Percentiles rank a stretch among this genome's conserved stretches.
phyloP scores from a whole-genome alignment of 2,113 vertebrate species.

The Ochotona curzoniae region DNA sequence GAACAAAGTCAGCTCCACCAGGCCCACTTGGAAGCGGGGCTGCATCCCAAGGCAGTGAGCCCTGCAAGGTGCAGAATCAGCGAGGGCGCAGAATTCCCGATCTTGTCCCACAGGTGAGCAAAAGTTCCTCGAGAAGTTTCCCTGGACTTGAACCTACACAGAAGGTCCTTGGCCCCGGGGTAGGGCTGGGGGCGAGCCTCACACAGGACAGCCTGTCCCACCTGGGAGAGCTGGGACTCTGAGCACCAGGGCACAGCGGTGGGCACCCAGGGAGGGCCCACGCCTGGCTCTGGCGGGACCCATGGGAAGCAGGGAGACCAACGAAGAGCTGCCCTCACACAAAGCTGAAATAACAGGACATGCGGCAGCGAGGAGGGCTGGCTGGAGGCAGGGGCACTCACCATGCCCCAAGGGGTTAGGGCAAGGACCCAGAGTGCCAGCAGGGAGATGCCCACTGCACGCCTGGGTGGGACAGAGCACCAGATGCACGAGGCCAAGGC shows the following conservation, averaged over 20 bases:
- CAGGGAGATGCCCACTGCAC: background rate
- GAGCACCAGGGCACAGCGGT: background rate
- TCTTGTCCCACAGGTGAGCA: background rate
- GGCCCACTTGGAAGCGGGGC: background rate
- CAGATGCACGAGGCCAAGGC: background rate
- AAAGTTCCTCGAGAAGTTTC: background rate
- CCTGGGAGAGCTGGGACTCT: rapidly evolving
- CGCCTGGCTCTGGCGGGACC: background rate
- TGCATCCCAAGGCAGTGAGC: no score
- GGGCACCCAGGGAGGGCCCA: background rate
- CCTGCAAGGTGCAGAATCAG: background rate
- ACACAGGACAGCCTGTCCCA: no score
- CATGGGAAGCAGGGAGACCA: background rate
- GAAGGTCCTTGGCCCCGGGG: background rate
- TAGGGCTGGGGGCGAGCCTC: no score
- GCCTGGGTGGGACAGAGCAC: background rate
- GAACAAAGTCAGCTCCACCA: background rate
- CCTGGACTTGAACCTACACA: background rate
- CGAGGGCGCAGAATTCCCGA: background rate
- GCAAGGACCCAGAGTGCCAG: background rate
- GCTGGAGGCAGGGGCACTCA: background rate
- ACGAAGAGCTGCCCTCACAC: background rate
- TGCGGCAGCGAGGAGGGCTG: rapidly evolving
- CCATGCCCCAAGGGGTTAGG: background rate
- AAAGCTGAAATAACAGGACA: background rate